Conservation (phyloP, 2,888 invertebrate species). For the Xiphydria camelus region DNA sequence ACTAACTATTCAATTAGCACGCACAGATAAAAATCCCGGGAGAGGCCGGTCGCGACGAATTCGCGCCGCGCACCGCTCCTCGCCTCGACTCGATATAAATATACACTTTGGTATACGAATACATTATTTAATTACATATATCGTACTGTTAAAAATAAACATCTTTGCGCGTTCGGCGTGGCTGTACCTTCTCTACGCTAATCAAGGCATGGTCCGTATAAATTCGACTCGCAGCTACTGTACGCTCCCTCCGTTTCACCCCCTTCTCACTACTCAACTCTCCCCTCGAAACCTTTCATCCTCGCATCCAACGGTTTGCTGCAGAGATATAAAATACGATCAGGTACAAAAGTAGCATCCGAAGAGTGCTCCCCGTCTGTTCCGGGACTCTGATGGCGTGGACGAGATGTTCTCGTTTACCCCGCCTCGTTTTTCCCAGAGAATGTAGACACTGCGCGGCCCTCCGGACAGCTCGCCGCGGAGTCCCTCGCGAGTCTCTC, state of each 20-base stretch:
- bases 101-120: conserved; percentile 45
- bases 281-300: conserved; percentile 23
- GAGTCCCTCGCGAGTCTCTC: no score
- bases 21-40: not conserved
- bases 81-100: conserved; percentile 27
- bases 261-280: conserved; percentile 16
- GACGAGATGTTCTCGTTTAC: conserved; percentile 10
- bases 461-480: no score
- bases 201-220: no score
- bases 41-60: not conserved
- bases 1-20: conserved; percentile 4
- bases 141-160: conserved; percentile 15
- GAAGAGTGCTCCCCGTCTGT: no score
- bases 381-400: no score
- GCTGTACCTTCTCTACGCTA: no score
- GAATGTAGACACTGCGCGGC: no score
- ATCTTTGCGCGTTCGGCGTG: conserved; percentile 17
- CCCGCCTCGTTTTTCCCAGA: no score
- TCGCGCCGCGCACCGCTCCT: not conserved
- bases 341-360: conserved; percentile 51
- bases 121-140: conserved; percentile 21
- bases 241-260: no score
- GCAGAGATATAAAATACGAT: conserved; percentile 37
- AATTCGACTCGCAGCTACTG: no score
- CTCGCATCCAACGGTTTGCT: conserved; percentile 23